phyloP scores from a whole-genome alignment of 2,888 invertebrate species.

The Halocaridina rubra region DNA sequence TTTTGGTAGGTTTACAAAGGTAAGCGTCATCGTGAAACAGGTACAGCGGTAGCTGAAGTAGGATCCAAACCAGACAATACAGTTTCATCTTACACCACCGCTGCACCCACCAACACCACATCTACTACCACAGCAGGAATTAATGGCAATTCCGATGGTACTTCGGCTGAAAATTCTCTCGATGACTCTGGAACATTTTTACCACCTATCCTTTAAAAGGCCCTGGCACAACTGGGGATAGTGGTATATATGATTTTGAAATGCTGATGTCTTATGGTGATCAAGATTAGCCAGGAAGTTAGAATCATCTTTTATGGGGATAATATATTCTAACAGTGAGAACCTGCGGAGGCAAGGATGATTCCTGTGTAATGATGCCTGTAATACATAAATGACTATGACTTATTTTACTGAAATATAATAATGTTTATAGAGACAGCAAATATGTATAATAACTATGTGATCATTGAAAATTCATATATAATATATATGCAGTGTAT shows the following conservation, averaged over 20 bases:
- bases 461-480: not conserved
- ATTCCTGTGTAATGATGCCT: not conserved
- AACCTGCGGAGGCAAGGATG: not conserved
- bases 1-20: slow-evolving; percentile 59
- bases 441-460: not conserved
- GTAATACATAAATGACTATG: not conserved
- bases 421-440: not conserved
- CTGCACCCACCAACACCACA: slow-evolving; percentile 7
- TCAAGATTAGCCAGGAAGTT: too few species aligned
- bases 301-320: too few species aligned
- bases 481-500: slow-evolving; percentile 5
- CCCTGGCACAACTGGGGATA: not conserved
- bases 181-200: slow-evolving; percentile 76
- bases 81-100: not conserved
- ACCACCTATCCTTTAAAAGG: slow-evolving; percentile 74
- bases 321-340: too few species aligned
- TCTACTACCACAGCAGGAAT: slow-evolving; percentile 5
- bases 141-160: slow-evolving; percentile 38
- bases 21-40: slow-evolving; percentile 60
- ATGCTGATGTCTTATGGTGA: too few species aligned
- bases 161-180: slow-evolving; percentile 67
- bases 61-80: slow-evolving; percentile 35
- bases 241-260: too few species aligned
- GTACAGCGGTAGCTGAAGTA: slow-evolving; percentile 17
- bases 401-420: slow-evolving; percentile 4